Percentiles rank a stretch among this genome's conserved stretches.
phyloP scores from a whole-genome alignment of 2,888 invertebrate species.

The Drosophila sordidula region DNA sequence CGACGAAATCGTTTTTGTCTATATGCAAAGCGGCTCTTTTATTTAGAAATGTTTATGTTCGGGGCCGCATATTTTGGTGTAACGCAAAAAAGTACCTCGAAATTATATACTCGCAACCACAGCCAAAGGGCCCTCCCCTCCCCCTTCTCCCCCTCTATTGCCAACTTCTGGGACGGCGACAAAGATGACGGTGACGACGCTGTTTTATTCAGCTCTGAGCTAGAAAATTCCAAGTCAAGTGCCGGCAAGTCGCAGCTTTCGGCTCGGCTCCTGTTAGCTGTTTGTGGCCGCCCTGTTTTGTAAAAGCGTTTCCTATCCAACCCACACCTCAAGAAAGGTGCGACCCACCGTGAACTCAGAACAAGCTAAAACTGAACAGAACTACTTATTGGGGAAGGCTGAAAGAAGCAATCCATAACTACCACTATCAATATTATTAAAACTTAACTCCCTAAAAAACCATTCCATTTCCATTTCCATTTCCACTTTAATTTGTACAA shows the following conservation, averaged over 20 bases:
- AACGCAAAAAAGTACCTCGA: slow-evolving; percentile 53
- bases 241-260: slow-evolving; percentile 43
- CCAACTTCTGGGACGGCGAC: slow-evolving; percentile 32
- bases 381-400: too few species aligned
- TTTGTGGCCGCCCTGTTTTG: slow-evolving; percentile 43
- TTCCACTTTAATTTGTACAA: too few species aligned
- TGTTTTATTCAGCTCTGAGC: slow-evolving; percentile 31
- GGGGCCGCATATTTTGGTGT: slow-evolving; percentile 58
- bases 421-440: too few species aligned
- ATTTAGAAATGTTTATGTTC: slow-evolving; percentile 64
- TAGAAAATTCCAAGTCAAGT: slow-evolving; percentile 58
- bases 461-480: too few species aligned
- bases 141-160: too few species aligned
- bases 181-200: slow-evolving; percentile 18
- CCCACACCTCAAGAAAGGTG: slow-evolving; percentile 48
- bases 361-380: not conserved
- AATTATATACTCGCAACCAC: slow-evolving; percentile 73
- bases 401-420: too few species aligned
- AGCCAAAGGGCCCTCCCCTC: slow-evolving; percentile 28
- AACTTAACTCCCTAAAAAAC: too few species aligned
- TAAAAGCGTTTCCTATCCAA: slow-evolving; percentile 52
- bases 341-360: slow-evolving; percentile 17
- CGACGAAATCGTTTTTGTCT: slow-evolving; percentile 65
- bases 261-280: slow-evolving; percentile 33
- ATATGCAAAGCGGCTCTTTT: slow-evolving; percentile 66